phyloP scores from a whole-genome alignment of 2,113 vertebrate genomes.

The Tringa solitaria region DNA sequence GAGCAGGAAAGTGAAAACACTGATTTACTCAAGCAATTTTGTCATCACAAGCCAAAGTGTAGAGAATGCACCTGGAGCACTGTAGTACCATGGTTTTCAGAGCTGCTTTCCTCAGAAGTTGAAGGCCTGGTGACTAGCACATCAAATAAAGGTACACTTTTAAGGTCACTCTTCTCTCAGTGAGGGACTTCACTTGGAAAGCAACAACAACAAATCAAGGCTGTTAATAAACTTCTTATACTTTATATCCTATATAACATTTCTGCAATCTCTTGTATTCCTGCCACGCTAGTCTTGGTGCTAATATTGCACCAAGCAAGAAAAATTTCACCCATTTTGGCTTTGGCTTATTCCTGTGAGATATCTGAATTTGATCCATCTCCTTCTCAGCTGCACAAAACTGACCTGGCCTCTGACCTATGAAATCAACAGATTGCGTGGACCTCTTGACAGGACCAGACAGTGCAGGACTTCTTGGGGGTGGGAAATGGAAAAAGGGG shows the following conservation, averaged over 20 bases:
- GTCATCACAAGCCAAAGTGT: neutral
- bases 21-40: neutral
- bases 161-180: neutral
- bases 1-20: neutral
- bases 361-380: neutral
- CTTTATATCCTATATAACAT: neutral
- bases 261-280: neutral
- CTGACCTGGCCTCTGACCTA: neutral
- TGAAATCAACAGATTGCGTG: neutral
- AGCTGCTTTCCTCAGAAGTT: neutral
- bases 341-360: neutral
- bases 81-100: neutral
- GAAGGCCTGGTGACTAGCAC: neutral
- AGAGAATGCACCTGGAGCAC: neutral
- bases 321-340: neutral
- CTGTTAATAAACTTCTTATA: neutral
- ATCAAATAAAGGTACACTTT: neutral
- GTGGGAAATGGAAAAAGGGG: neutral
- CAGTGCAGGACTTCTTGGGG: neutral
- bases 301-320: neutral
- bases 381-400: neutral
- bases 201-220: neutral
- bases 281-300: neutral
- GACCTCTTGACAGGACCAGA: neutral
- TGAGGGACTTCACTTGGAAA: neutral